Conservation (phyloP, 2,888 invertebrate genomes). For the Hyposoter didymator region DNA sequence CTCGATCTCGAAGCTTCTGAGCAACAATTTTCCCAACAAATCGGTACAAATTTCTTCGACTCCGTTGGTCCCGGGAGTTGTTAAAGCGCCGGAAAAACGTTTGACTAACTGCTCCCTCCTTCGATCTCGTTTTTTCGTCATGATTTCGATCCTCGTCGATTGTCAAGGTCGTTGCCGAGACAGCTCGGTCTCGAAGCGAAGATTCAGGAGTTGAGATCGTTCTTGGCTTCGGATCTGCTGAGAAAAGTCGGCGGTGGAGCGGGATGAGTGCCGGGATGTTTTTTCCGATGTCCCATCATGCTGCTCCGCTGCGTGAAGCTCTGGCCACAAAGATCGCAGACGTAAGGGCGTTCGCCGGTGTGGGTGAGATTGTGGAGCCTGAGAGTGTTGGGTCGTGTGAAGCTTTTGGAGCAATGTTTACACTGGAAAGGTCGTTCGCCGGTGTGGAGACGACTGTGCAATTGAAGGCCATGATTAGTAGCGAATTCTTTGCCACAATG, state of each 20-base stretch:
- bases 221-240: slow-evolving; percentile 46
- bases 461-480: slow-evolving; percentile 59
- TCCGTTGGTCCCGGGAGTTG: slow-evolving; percentile 73
- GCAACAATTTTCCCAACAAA: slow-evolving; percentile 64
- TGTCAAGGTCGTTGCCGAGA: not conserved
- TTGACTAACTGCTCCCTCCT: not conserved
- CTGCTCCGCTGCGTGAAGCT: slow-evolving; percentile 75
- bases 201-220: slow-evolving; percentile 15
- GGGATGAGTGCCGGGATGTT: slow-evolving; percentile 71
- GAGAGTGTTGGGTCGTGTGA: slow-evolving; percentile 55
- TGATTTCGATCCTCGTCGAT: not conserved
- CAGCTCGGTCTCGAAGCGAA: not conserved
- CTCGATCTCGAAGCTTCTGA: slow-evolving; percentile 35
- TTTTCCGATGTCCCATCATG: slow-evolving; percentile 63
- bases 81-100: not conserved
- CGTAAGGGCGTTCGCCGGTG: slow-evolving; percentile 81
- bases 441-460: slow-evolving; percentile 55
- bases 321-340: slow-evolving; percentile 80
- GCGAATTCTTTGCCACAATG: slow-evolving; percentile 67
- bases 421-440: slow-evolving; percentile 52
- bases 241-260: slow-evolving; percentile 58
- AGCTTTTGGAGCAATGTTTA: slow-evolving; percentile 56
- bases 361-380: slow-evolving; percentile 74
- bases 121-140: not conserved
- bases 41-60: slow-evolving; percentile 62